A percentile compares a stretch with the other conserved stretches of the same genome.
phyloP scores from a whole-genome alignment of 64 coral and sea anemone species.

The Cladopsammia gracilis region DNA sequence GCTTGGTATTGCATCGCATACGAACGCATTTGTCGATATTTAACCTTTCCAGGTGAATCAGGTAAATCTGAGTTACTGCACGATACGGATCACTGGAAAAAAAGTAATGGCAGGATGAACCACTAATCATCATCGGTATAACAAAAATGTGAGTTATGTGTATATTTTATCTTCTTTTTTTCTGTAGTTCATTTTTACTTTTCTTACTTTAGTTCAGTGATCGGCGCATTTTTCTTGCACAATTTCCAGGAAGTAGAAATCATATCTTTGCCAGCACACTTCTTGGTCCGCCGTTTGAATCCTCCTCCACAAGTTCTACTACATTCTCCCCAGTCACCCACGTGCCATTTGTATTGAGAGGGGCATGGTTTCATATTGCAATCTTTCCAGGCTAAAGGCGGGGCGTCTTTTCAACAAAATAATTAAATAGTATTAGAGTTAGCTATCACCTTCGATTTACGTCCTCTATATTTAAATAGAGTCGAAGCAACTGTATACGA shows the following conservation, averaged over 20 bases:
- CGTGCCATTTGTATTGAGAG: constrained; percentile 83
- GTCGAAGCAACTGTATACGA: neutral
- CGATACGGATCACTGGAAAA: too few relatives aligned
- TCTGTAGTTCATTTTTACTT: neutral
- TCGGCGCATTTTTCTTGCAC: constrained; percentile 66
- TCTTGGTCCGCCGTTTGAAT: constrained; percentile 40
- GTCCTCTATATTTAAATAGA: neutral
- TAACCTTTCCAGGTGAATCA: too few relatives aligned
- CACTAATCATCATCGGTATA: too few relatives aligned
- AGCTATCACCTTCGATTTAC: too few relatives aligned
- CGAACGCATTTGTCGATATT: too few relatives aligned
- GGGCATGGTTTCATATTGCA: constrained; percentile 83
- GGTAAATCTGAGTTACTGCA: too few relatives aligned
- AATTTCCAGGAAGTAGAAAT: constrained; percentile 81
- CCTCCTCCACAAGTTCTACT: constrained; percentile 81
- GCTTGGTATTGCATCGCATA: too few relatives aligned
- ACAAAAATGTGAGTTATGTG: neutral
- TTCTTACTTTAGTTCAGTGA: constrained; percentile 60
- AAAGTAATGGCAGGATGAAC: too few relatives aligned
- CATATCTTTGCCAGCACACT: constrained; percentile 83
- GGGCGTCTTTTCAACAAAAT: neutral
- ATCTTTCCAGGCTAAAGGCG: constrained; percentile 79
- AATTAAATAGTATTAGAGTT: neutral
- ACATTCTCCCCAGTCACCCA: constrained; percentile 75
- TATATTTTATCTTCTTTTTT: neutral